Percentiles rank a stretch among this genome's conserved stretches.
These are phyloP conservation scores for Aldabrachelys gigantea DNA, from an alignment of 2,113 vertebrate genomes.

Conservation along the genomic window DNA sequence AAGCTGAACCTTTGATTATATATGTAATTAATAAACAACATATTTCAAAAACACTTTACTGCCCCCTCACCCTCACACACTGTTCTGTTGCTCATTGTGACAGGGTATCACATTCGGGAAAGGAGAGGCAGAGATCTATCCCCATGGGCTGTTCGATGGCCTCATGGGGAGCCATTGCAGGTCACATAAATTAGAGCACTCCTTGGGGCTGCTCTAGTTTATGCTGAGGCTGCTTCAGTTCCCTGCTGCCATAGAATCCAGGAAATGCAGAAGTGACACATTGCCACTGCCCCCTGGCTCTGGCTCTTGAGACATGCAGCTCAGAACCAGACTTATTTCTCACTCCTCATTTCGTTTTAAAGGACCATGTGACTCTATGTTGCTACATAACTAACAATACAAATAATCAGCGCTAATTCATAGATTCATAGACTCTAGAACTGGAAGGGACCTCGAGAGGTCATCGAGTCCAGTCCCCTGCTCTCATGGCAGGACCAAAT, in stretches of 20 bases:
- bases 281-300: background rate
- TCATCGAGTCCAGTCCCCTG: too few species aligned
- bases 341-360: background rate
- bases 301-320: background rate
- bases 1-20: conserved; percentile 32
- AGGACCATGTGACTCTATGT: background rate
- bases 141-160: background rate
- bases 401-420: background rate
- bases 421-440: too few species aligned
- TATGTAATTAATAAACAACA: background rate
- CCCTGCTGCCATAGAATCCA: background rate
- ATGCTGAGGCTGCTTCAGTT: background rate
- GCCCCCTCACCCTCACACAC: accelerated
- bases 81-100: background rate
- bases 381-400: background rate
- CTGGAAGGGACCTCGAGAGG: too few species aligned
- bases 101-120: background rate
- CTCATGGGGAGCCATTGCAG: background rate
- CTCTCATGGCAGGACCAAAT: too few species aligned
- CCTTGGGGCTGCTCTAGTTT: background rate
- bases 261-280: accelerated
- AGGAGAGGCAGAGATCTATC: conserved; percentile 25
- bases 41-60: conserved; percentile 19
- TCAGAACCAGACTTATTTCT: background rate
- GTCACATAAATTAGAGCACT: background rate